phyloP scores from a whole-genome alignment of 1,140 invertebrate species.

The Drosophila persimilis region DNA sequence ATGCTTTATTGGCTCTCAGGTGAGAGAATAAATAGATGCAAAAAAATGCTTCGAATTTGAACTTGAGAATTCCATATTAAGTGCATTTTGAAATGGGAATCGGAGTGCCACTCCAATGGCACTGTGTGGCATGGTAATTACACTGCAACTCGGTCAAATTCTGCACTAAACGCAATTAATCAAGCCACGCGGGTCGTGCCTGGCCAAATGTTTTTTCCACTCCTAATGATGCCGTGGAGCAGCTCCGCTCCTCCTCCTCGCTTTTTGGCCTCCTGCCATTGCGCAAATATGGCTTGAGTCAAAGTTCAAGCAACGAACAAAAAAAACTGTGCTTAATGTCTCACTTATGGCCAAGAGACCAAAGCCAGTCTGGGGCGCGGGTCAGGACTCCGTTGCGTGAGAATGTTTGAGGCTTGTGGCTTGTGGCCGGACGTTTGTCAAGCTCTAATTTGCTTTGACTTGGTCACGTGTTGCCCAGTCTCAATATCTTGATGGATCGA shows the following conservation, averaged over 20 bases:
- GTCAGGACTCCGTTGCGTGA: conserved; percentile 52
- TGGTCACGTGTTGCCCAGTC: conserved; percentile 35
- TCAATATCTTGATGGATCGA: conserved; percentile 50
- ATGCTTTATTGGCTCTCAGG: conserved; percentile 43
- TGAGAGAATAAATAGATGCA: conserved; percentile 17
- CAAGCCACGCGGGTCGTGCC: conserved; percentile 71
- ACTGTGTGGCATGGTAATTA: conserved; percentile 70
- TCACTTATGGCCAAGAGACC: conserved; percentile 72
- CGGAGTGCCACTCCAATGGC: conserved; percentile 5
- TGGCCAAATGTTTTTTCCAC: conserved; percentile 75
- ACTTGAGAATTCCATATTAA: conserved; percentile 79
- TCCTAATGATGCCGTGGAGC: conserved; percentile 71
- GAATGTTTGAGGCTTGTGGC: conserved; percentile 32
- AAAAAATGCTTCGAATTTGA: conserved; percentile 27
- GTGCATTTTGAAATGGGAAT: conserved; percentile 74
- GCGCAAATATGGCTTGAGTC: conserved; percentile 74
- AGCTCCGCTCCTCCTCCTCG: neutral
- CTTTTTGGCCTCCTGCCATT: conserved; percentile 12
- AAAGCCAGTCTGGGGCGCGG: conserved; percentile 1
- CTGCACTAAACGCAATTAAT: conserved; percentile 75
- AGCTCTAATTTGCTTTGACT: conserved; percentile 42
- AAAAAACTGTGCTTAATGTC: conserved; percentile 70
- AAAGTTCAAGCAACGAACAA: conserved; percentile 66
- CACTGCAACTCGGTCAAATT: conserved; percentile 62
- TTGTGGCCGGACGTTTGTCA: conserved; percentile 39